phyloP scores from a whole-genome alignment of 53 echinoderm and acorn worm species.

The Luidia sarsii region DNA sequence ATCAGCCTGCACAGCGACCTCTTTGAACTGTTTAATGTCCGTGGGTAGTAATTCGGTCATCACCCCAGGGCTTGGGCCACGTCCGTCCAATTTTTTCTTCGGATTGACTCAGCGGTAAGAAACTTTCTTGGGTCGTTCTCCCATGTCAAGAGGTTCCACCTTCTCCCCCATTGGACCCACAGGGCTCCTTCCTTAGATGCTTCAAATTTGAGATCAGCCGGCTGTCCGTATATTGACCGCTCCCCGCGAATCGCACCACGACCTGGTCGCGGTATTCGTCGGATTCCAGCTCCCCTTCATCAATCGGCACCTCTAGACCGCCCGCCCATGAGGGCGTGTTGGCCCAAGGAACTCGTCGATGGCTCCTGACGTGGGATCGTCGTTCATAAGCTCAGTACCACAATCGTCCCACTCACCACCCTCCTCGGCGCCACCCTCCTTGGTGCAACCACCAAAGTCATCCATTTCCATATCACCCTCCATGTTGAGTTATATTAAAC shows the following conservation, averaged over 20 bases:
- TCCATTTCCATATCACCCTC: no score
- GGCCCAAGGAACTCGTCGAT: no score
- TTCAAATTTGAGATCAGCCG: slow-evolving; percentile 7
- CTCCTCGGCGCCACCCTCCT: no score
- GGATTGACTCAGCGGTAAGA: not conserved
- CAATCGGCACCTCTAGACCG: not conserved
- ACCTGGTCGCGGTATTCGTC: not conserved
- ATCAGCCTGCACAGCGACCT: slow-evolving; percentile 2
- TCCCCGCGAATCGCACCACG: not conserved
- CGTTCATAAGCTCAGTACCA: no score
- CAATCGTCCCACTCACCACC: no score
- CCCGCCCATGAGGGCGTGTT: no score
- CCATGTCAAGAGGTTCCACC: not conserved
- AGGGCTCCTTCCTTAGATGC: not conserved
- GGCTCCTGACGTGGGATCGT: no score
- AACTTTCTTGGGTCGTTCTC: slow-evolving; percentile 8
- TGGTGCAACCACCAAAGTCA: no score
- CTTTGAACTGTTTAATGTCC: not conserved
- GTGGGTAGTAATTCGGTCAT: not conserved
- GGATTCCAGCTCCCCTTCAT: not conserved
- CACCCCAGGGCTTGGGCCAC: slow-evolving; percentile 4
- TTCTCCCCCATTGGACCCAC: not conserved
- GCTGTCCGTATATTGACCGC: slow-evolving; percentile 10
- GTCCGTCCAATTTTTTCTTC: not conserved
- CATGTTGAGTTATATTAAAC: no score